A percentile compares a stretch with the other conserved stretches of the same genome.
These are phyloP conservation scores for Callyntrura guangdongensis DNA, from an alignment of 2,888 invertebrate genomes.

Conservation along the genomic window DNA sequence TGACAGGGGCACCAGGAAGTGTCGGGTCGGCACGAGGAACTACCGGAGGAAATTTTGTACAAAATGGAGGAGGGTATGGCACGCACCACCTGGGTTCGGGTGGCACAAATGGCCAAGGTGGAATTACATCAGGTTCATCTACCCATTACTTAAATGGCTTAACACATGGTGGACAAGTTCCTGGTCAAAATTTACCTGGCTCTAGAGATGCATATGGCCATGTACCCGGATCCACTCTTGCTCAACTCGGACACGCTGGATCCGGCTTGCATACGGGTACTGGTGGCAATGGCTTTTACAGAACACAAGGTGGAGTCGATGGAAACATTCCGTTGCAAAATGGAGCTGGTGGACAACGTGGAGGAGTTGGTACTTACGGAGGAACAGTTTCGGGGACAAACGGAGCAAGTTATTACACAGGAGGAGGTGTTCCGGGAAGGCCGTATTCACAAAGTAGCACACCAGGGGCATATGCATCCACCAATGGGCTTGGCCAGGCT, in stretches of 20 bases:
- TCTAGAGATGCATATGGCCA: not conserved
- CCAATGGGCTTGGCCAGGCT: conserved; percentile 66
- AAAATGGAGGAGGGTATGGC: not conserved
- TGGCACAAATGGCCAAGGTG: conserved; percentile 7
- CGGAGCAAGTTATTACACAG: not conserved
- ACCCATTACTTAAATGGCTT: not conserved
- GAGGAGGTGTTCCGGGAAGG: conserved; percentile 14
- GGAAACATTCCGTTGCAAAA: not conserved
- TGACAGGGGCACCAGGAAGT: conserved; percentile 7
- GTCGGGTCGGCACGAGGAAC: not conserved
- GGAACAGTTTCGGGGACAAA: conserved; percentile 4
- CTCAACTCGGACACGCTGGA: not conserved
- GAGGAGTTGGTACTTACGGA: conserved; percentile 10
- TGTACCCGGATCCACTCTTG: not conserved
- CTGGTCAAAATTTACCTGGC: not conserved
- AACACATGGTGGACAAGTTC: not conserved
- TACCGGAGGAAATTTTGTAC: not conserved
- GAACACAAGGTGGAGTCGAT: not conserved
- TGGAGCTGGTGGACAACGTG: not conserved
- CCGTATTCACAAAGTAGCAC: conserved; percentile 58
- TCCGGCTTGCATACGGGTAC: not conserved
- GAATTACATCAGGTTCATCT: not conserved
- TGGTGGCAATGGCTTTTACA: conserved; percentile 1
- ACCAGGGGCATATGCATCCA: conserved; percentile 63
- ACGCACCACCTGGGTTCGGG: not conserved